Evolutionary conservation across 2,113 vertebrate genomes (phyloP).

Genomic region (Coptodon bakossiorum): DNA sequence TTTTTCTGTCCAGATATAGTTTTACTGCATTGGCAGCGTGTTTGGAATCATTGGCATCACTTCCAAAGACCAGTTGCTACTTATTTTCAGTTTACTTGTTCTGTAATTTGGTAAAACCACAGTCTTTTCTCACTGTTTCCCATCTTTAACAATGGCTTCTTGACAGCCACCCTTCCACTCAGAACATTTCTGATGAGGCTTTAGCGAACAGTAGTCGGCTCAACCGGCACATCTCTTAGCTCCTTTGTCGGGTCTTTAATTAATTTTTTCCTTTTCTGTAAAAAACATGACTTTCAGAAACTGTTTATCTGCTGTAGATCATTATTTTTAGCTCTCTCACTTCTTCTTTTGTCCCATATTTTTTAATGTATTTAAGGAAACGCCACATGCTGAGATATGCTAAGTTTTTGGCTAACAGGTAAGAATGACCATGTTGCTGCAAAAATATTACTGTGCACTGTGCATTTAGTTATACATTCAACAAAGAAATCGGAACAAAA

Average conservation of each 20-base stretch:
- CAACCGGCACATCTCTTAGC: neutral
- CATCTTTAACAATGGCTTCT: neutral
- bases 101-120: neutral
- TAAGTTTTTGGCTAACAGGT: neutral
- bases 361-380: neutral
- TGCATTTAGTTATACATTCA: neutral
- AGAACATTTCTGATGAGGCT: neutral
- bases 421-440: neutral
- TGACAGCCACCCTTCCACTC: neutral
- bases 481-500: neutral
- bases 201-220: neutral
- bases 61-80: neutral
- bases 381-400: neutral
- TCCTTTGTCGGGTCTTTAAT: neutral
- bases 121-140: neutral
- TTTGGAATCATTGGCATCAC: neutral
- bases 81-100: neutral
- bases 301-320: neutral
- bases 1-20: neutral
- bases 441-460: neutral
- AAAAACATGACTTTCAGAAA: neutral
- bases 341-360: neutral
- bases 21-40: neutral
- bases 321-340: neutral
- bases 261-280: neutral